Conservation (phyloP, 2,113 vertebrate genomes). For the Puntigrus tetrazona region DNA sequence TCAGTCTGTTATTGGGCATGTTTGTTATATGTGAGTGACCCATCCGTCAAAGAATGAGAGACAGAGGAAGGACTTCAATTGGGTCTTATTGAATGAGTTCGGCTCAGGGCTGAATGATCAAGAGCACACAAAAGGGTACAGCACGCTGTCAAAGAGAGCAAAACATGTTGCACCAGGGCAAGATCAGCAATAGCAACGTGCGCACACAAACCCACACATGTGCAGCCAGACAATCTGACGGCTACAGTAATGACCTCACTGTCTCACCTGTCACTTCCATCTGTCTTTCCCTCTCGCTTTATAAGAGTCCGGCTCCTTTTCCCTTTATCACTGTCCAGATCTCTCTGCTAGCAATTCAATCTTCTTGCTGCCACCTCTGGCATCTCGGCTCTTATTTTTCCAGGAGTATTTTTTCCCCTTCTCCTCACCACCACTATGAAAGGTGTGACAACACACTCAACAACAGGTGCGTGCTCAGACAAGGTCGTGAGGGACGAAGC, state of each 20-base stretch:
- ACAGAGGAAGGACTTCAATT: neutral
- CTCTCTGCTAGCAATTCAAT: conserved; percentile 34
- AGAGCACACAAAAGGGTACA: neutral
- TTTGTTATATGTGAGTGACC: conserved; percentile 11
- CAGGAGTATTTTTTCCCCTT: neutral
- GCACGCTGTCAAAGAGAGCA: conserved; percentile 22
- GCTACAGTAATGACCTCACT: conserved; percentile 39
- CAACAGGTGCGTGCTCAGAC: conserved; percentile 29
- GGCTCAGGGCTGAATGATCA: neutral
- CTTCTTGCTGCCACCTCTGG: conserved; percentile 5
- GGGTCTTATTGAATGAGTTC: conserved; percentile 23
- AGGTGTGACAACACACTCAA: conserved; percentile 36
- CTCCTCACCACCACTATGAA: conserved; percentile 3
- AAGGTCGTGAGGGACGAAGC: conserved; percentile 51
- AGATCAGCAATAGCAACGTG: conserved; percentile 18
- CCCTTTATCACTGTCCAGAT: conserved; percentile 40
- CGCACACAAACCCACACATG: conserved; percentile 40
- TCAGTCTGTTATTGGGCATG: conserved; percentile 32
- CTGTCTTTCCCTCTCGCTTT: conserved; percentile 25
- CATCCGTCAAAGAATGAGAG: conserved; percentile 33
- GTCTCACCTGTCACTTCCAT: conserved; percentile 42
- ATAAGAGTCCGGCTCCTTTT: conserved; percentile 23
- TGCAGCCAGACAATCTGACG: conserved; percentile 19
- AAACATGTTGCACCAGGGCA: neutral
- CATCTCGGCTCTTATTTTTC: conserved; percentile 19